Conservation (phyloP, 2,797 vertebrate genomes). For the Pseudochirops corinnae region DNA sequence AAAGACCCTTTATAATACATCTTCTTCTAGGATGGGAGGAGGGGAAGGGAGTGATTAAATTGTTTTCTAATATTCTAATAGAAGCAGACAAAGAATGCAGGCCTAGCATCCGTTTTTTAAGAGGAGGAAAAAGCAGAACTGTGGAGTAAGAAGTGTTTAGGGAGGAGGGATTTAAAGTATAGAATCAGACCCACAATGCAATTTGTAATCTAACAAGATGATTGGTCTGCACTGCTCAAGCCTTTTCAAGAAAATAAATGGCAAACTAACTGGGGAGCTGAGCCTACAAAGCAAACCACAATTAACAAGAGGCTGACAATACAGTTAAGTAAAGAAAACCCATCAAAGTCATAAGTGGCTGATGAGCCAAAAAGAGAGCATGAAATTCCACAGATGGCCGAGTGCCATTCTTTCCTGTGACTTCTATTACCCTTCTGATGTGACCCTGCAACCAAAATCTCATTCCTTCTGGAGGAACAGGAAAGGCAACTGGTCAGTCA, state of each 20-base stretch:
- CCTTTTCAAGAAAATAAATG: background rate
- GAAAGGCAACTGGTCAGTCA: background rate
- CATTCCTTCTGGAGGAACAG: background rate
- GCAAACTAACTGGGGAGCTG: slow-evolving; percentile 11
- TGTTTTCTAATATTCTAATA: slow-evolving; percentile 7
- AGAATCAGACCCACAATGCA: background rate
- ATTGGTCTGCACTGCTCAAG: slow-evolving; percentile 29
- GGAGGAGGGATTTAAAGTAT: background rate
- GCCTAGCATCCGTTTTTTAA: slow-evolving; percentile 10
- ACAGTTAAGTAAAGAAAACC: slow-evolving; percentile 1
- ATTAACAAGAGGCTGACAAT: slow-evolving; percentile 26
- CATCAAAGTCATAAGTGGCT: background rate
- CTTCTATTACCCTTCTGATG: background rate
- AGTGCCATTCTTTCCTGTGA: background rate
- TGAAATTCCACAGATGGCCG: background rate
- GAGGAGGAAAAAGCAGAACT: slow-evolving; percentile 38
- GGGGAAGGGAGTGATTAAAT: background rate
- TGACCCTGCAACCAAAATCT: background rate
- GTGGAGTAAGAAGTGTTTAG: background rate
- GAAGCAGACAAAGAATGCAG: slow-evolving; percentile 2
- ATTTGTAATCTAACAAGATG: background rate
- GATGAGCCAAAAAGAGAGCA: slow-evolving; percentile 2
- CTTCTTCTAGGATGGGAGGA: background rate
- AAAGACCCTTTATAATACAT: slow-evolving; percentile 11
- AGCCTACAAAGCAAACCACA: slow-evolving; percentile 33